Percentiles rank a stretch among this genome's conserved stretches.
Evolutionary conservation across 2,888 invertebrate species (phyloP).

Genomic region (Cecidostiba fungosa): DNA sequence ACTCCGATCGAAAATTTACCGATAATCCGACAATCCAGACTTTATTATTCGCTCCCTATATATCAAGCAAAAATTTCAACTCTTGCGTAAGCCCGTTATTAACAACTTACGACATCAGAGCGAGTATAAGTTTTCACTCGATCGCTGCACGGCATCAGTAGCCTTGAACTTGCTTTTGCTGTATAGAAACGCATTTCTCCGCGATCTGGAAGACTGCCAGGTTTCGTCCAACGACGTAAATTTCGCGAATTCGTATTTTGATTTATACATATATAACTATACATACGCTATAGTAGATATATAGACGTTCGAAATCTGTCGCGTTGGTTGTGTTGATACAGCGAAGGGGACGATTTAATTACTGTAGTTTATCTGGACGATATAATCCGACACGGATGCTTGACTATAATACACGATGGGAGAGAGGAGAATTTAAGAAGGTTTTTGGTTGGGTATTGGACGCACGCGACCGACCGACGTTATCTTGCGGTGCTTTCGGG

Average conservation of each 20-base stretch:
- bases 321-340: neutral
- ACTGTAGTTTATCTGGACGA: slow-evolving; percentile 20
- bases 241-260: neutral
- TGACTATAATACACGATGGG: neutral
- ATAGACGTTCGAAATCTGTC: neutral
- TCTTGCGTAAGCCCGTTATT: no score
- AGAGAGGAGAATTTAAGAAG: no score
- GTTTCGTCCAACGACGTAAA: neutral
- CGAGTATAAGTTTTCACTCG: no score
- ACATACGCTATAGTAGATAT: no score
- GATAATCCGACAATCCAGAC: no score
- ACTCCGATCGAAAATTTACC: neutral
- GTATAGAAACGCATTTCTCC: neutral
- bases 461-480: neutral
- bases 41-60: no score
- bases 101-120: no score
- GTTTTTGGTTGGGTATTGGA: neutral
- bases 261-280: neutral
- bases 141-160: no score
- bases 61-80: no score
- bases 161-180: slow-evolving; percentile 23
- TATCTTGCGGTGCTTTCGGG: neutral
- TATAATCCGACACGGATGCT: slow-evolving; percentile 23
- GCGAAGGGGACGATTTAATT: slow-evolving; percentile 36
- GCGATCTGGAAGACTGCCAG: slow-evolving; percentile 13